phyloP scores from a whole-genome alignment of 2,797 vertebrate species.

The Alcedo atthis region DNA sequence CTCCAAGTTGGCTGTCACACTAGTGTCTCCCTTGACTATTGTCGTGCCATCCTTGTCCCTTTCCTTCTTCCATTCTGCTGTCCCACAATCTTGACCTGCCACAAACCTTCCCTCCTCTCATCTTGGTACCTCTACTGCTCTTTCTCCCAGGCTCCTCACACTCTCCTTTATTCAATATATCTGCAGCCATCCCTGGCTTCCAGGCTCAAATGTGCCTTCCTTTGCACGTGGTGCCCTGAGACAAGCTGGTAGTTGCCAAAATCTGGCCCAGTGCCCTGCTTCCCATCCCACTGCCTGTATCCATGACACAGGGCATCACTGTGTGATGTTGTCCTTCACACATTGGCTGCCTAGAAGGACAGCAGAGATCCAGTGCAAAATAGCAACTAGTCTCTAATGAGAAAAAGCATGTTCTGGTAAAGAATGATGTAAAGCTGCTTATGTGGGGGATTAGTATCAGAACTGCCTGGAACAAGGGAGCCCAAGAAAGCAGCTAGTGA shows the following conservation, averaged over 20 bases:
- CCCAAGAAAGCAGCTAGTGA: neutral
- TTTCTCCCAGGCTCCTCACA: neutral
- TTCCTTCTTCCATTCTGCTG: neutral
- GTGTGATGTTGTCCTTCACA: neutral
- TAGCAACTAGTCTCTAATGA: neutral
- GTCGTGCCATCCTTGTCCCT: neutral
- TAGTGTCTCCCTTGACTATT: neutral
- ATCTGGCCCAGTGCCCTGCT: neutral
- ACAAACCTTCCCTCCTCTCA: neutral
- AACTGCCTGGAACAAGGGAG: neutral
- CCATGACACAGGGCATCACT: neutral
- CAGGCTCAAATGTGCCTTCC: neutral
- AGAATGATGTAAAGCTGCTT: neutral
- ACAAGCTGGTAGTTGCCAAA: neutral
- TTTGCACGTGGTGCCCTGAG: neutral
- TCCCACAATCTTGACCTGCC: neutral
- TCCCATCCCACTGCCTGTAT: neutral
- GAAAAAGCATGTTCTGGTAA: neutral
- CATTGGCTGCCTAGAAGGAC: neutral
- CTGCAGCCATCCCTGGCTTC: neutral
- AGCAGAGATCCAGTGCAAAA: neutral
- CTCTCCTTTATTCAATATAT: neutral
- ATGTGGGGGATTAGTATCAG: neutral
- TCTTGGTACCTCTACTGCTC: neutral
- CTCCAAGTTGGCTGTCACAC: neutral